Evolutionary conservation across 35 echinoderm and acorn worm genomes (phyloP).

Genomic region (Apostichopus japonicus): DNA sequence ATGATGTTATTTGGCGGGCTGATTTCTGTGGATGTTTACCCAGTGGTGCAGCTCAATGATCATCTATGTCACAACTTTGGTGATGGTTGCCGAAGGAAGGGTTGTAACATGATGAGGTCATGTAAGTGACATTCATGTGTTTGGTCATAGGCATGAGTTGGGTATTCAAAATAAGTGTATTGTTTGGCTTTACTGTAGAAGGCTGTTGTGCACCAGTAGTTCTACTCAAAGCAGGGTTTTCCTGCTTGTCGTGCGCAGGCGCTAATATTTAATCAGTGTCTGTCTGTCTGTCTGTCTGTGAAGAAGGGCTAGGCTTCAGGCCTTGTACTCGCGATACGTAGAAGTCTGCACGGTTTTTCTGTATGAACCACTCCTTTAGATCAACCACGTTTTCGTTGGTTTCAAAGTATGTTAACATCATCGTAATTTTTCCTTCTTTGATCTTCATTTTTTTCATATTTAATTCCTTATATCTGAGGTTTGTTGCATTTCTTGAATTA

Average conservation of each 20-base stretch:
- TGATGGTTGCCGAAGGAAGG: neutral
- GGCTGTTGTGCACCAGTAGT: no score
- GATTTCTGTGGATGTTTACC: neutral
- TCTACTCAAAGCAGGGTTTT: neutral
- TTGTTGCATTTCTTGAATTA: no score
- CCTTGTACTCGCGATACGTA: neutral
- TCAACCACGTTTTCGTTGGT: no score
- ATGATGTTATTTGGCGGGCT: neutral
- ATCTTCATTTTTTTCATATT: no score
- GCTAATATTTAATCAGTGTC: conserved; percentile 53
- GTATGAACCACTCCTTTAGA: neutral
- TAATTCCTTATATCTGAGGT: no score
- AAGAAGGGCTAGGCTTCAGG: conserved; percentile 8
- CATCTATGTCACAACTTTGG: neutral
- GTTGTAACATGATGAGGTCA: conserved; percentile 5
- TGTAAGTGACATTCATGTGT: neutral
- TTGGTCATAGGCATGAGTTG: neutral
- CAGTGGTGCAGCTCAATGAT: neutral
- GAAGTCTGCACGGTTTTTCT: neutral
- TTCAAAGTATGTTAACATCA: no score
- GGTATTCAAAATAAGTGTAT: neutral
- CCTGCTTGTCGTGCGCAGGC: conserved; percentile 12
- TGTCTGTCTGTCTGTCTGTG: neutral
- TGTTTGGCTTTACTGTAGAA: neutral
- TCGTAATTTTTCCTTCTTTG: no score